Conservation (phyloP, 2,113 vertebrate species). For the human region GRCh38 chr7:138963501-138964000, state of each 20-base stretch:
- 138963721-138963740: slow-evolving; percentile 43
- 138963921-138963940: not conserved
- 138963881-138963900: not conserved
- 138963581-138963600: not conserved
- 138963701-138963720: not conserved
- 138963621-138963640: not conserved
- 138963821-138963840: slow-evolving; percentile 43
- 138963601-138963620: not conserved
- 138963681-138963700: not conserved
- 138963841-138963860: not conserved
- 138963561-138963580: slow-evolving; percentile 1
- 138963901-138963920: not conserved
- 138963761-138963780: not conserved
- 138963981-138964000: not conserved
- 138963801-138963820: slow-evolving; percentile 30
- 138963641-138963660: not conserved
- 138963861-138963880: slow-evolving; percentile 17
- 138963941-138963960: not conserved
- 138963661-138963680: no score
- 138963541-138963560: slow-evolving; percentile 34
- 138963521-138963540: slow-evolving; percentile 9
- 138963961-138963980: not conserved
- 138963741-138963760: slow-evolving; percentile 61
- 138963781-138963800: slow-evolving; percentile 37
- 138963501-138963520: not conserved